These are phyloP conservation scores for Macaria liturata DNA, from an alignment of 2,888 invertebrate species.

Conservation along the genomic window DNA sequence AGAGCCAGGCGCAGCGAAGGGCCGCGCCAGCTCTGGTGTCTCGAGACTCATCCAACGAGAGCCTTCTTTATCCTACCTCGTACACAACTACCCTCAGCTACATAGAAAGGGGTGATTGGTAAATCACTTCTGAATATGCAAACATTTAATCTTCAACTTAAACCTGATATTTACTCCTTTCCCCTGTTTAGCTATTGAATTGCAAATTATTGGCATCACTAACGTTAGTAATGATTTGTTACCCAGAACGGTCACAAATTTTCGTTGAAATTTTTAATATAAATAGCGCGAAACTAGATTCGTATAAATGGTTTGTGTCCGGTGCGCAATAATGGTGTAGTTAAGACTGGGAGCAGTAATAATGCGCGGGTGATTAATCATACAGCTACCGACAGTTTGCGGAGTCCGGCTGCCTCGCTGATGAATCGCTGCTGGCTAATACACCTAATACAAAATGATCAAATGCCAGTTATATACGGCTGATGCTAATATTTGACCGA, in stretches of 20 bases:
- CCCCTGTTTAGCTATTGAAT: too few relatives aligned
- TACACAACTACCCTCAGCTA: slow-evolving; percentile 54
- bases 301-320: slow-evolving; percentile 15
- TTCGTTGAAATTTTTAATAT: not conserved
- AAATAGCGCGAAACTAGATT: slow-evolving; percentile 6
- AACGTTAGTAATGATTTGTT: too few relatives aligned
- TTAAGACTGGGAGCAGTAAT: slow-evolving; percentile 37
- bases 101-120: slow-evolving; percentile 15
- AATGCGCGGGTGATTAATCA: slow-evolving; percentile 43
- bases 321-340: slow-evolving; percentile 31
- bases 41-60: slow-evolving; percentile 52
- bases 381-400: slow-evolving; percentile 38
- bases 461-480: too few relatives aligned
- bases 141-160: slow-evolving; percentile 12
- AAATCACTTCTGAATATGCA: slow-evolving; percentile 40
- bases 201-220: too few relatives aligned
- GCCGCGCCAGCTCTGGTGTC: slow-evolving; percentile 51
- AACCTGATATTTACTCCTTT: too few relatives aligned
- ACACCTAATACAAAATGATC: slow-evolving; percentile 6
- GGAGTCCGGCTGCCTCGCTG: slow-evolving; percentile 40
- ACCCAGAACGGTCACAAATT: too few relatives aligned
- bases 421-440: slow-evolving; percentile 38
- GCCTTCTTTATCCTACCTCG: slow-evolving; percentile 46
- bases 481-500: too few relatives aligned
- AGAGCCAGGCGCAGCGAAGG: slow-evolving; percentile 46